Evolutionary conservation across 2,797 vertebrate species (phyloP).

Genomic region (Characodon lateralis): DNA sequence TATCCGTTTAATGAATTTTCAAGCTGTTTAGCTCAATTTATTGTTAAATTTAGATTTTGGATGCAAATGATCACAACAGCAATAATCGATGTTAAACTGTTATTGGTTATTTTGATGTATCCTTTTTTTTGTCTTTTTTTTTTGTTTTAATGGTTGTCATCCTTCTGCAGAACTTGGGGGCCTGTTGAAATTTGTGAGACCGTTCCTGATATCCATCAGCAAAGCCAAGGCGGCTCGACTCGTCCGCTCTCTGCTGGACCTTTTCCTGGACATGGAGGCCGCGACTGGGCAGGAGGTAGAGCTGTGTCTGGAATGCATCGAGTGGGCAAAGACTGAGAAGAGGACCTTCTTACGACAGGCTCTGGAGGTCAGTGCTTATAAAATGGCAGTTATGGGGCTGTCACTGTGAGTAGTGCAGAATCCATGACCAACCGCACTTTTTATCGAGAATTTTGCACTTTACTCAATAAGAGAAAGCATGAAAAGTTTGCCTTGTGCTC

Average conservation of each 20-base stretch:
- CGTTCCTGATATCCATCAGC: conserved; percentile 98
- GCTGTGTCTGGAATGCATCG: conserved; percentile 97
- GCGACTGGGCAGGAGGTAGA: conserved; percentile 98
- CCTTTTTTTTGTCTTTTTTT: too few species aligned
- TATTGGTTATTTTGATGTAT: too few species aligned
- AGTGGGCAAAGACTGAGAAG: conserved; percentile 98
- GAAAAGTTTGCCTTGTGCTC: background rate
- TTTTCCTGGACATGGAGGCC: conserved; percentile 99
- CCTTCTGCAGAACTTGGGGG: conserved; percentile 90
- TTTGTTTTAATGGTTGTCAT: background rate
- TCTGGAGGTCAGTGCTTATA: conserved; percentile 85
- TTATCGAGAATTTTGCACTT: background rate
- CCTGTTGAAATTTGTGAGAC: conserved; percentile 95
- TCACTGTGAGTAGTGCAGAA: background rate
- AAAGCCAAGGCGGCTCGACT: conserved; percentile 97
- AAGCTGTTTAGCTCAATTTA: background rate
- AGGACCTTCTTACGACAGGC: conserved; percentile 98
- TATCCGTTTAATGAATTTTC: background rate
- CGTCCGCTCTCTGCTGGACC: conserved; percentile 94
- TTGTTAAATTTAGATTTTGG: background rate
- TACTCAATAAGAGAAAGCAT: background rate
- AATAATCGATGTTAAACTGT: background rate
- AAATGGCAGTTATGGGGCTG: background rate
- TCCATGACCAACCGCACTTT: background rate
- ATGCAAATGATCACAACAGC: background rate